These are phyloP conservation scores for Erythrocebus patas DNA, from an alignment of 2,113 vertebrate species.

Conservation along the genomic window DNA sequence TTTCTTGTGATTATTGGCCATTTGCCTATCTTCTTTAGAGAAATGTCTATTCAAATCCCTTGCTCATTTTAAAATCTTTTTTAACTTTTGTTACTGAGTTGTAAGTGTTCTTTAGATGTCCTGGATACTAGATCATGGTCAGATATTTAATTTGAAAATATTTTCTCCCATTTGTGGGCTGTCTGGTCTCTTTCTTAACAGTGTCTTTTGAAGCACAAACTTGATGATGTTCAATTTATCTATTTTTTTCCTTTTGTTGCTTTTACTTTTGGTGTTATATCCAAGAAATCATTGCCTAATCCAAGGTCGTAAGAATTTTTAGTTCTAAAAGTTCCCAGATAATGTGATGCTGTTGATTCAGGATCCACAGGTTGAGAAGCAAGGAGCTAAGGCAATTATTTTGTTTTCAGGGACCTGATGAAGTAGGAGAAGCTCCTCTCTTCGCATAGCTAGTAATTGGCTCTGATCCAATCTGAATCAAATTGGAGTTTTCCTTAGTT, in stretches of 20 bases:
- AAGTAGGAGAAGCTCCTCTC: neutral
- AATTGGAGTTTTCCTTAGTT: neutral
- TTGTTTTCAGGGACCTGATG: neutral
- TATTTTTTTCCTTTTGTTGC: neutral
- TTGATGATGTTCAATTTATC: neutral
- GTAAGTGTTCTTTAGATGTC: neutral
- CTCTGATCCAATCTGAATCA: neutral
- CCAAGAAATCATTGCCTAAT: neutral
- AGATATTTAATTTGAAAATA: neutral
- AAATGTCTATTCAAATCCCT: neutral
- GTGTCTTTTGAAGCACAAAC: neutral
- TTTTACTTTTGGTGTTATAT: neutral
- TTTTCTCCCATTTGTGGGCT: neutral
- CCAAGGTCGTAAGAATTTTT: neutral
- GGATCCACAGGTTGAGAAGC: neutral
- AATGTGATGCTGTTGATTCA: neutral
- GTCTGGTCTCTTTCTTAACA: neutral
- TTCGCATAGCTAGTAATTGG: neutral
- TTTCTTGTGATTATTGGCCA: neutral
- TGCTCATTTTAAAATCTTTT: neutral
- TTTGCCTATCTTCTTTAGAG: neutral
- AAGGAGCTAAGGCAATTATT: neutral
- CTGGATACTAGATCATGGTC: neutral
- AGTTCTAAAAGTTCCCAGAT: neutral
- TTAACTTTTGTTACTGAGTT: neutral